These are phyloP conservation scores for Arizona elegans DNA, from an alignment of 2,113 vertebrate genomes.

Conservation along the genomic window DNA sequence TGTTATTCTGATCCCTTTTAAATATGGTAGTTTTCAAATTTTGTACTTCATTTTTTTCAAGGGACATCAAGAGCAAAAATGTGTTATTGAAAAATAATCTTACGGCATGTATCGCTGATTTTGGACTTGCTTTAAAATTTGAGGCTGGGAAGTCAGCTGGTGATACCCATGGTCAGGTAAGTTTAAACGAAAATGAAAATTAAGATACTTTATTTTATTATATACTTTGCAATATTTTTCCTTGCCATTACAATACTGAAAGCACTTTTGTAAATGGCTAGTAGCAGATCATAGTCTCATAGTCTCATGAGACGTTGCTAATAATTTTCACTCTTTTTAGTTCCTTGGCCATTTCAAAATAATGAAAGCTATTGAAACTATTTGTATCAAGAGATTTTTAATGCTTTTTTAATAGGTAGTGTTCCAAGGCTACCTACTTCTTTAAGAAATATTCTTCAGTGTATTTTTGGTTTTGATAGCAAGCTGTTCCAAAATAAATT, in stretches of 20 bases:
- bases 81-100: slow-evolving; percentile 93
- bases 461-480: not conserved
- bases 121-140: slow-evolving; percentile 93
- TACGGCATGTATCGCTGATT: slow-evolving; percentile 93
- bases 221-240: not conserved
- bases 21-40: not conserved
- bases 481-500: not conserved
- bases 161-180: slow-evolving; percentile 96
- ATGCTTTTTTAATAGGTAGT: not conserved
- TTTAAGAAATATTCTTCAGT: not conserved
- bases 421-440: not conserved
- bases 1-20: not conserved
- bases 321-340: not conserved
- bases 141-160: slow-evolving; percentile 96
- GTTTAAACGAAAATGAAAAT: not conserved
- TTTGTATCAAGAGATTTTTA: not conserved
- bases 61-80: slow-evolving; percentile 99
- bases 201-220: not conserved
- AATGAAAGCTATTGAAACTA: not conserved
- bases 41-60: slow-evolving; percentile 56
- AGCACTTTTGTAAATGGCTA: not conserved
- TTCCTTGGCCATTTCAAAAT: not conserved
- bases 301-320: not conserved
- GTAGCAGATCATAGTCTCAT: too few species aligned
- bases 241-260: not conserved